phyloP scores from a whole-genome alignment of 2,113 vertebrate genomes.

The Protobothrops mucrosquamatus region DNA sequence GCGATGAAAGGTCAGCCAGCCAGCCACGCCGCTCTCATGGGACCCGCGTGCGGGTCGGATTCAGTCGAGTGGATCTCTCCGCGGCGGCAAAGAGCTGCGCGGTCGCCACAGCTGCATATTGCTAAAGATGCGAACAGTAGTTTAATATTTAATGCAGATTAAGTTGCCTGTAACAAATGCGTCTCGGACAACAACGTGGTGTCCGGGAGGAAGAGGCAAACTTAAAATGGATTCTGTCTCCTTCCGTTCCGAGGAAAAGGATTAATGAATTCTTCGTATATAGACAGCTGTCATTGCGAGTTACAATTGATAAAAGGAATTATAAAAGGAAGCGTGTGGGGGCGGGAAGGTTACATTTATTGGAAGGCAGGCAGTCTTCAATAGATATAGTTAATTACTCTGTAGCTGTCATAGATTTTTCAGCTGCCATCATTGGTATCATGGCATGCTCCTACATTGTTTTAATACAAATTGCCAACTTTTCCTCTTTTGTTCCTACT shows the following conservation, averaged over 20 bases:
- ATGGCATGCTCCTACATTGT: neutral
- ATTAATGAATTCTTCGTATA: neutral
- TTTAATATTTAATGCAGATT: neutral
- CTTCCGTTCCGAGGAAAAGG: neutral
- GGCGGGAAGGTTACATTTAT: neutral
- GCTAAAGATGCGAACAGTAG: neutral
- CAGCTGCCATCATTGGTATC: neutral
- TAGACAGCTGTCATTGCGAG: neutral
- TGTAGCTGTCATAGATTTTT: neutral
- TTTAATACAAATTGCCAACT: neutral
- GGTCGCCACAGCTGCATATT: neutral
- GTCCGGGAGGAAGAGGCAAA: too few relatives aligned
- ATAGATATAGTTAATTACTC: neutral
- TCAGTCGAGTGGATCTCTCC: neutral
- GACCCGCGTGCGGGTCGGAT: neutral
- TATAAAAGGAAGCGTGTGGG: neutral
- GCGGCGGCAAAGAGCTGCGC: neutral
- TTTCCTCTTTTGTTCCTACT: neutral
- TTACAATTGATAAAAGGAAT: neutral
- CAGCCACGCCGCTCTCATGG: rapidly evolving
- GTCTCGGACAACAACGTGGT: neutral
- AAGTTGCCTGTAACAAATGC: neutral
- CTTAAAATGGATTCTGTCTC: neutral
- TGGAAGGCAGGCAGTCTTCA: neutral
- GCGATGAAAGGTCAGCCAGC: slow-evolving; percentile 72